Evolutionary conservation across 2,113 vertebrate genomes (phyloP).

Genomic region (Mixornis gularis): DNA sequence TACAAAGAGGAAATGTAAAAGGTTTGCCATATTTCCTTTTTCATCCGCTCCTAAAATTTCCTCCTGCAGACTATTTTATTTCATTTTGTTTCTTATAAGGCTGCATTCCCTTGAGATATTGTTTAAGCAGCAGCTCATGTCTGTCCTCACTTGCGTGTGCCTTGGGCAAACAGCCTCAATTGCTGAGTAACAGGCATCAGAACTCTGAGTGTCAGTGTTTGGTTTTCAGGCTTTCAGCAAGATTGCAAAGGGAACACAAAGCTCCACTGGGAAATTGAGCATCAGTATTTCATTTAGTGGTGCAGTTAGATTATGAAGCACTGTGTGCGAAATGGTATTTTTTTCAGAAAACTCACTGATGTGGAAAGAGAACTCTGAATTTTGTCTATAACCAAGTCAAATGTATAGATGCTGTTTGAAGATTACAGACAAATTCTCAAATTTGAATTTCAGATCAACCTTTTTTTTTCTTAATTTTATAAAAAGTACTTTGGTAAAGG

Average conservation of each 20-base stretch:
- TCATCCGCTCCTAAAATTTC: not conserved
- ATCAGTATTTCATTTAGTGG: conserved; percentile 22
- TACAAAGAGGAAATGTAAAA: conserved; percentile 6
- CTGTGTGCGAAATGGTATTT: not conserved
- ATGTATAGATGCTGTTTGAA: not conserved
- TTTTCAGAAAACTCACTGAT: conserved; percentile 15
- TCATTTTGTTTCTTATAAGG: not conserved
- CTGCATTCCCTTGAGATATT: not conserved
- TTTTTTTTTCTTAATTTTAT: not conserved
- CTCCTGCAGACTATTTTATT: not conserved
- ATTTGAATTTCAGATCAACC: not conserved
- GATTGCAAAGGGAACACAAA: conserved; percentile 22
- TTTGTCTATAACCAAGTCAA: not conserved
- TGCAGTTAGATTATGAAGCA: conserved; percentile 12
- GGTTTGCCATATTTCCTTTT: not conserved
- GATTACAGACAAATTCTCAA: not conserved
- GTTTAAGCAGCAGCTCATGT: not conserved
- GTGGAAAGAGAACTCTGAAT: not conserved
- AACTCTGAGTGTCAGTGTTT: conserved; percentile 40
- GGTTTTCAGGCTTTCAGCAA: conserved; percentile 29
- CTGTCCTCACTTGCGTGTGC: not conserved
- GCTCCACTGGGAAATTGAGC: conserved; percentile 28
- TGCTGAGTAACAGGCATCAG: not conserved
- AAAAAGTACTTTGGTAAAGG: not conserved
- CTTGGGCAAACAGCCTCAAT: not conserved